Base-by-base conservation (phyloP, 2,113 vertebrate species). In the Stigmatopora nigra region DNA sequence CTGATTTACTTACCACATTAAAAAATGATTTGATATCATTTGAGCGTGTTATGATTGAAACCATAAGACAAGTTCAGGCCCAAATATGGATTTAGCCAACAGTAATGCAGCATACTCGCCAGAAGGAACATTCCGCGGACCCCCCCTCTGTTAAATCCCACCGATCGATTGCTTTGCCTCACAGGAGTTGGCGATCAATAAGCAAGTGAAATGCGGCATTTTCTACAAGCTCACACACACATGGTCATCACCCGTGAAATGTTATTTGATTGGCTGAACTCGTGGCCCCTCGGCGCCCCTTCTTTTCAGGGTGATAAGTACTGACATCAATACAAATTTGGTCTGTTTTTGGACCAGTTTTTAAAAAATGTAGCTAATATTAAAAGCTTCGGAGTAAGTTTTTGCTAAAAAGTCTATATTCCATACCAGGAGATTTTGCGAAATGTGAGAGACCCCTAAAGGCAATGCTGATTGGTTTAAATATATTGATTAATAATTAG, bases 131-230 rank as follows among this genome's bases (percentile, higher is more conserved):
- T 62, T 72, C 71, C 65, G 74, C 79, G 83, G 76, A 78, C 78
- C 69, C 48, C 64, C 73, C 71, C 72, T 78, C 67, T 86, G 81
- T 89, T 87, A 88, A 89, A 89, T 83, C 85, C 81, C 71, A 53
- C 64, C 48, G 71, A 91, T 90, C 81, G 85, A 90, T 90, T 74
- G 63, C 56, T 45, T 65, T 71, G 80, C 76, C 84, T 87, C 77
- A 66, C 80, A 75, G 78, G 77, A 80, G 82, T 84, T 81, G 73
- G 72, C 73, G 85, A 91, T 91, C 90, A 78, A 92, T 92, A 89
- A 71, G 75, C 74, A 78, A 60, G 84, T 86, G 85, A 87, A 89
- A 89, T 90, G 82, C 88, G 83, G 69, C 63, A 89, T 86, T 86
- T 83, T 84, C 72, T 83, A 75, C 82, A 87, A 77, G 79, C 70